Evolutionary conservation across 2,888 invertebrate genomes (phyloP).

Genomic region (Epiperipatus broadwayi): DNA sequence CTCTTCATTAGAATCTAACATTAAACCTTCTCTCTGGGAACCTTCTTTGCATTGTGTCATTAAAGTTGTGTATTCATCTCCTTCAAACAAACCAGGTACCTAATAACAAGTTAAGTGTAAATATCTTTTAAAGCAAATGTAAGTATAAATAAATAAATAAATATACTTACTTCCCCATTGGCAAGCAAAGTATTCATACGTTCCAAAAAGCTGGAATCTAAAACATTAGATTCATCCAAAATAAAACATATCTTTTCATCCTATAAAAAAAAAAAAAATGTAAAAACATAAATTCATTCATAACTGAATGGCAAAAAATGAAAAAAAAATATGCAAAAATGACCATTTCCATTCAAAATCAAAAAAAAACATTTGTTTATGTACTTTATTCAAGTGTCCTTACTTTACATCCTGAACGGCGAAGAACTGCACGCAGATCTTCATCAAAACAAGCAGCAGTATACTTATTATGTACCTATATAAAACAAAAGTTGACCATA

Average conservation of each 20-base stretch:
- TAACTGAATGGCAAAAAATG: not conserved
- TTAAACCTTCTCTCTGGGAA: conserved; percentile 86
- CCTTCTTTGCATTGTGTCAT: conserved; percentile 99
- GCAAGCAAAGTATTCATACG: conserved; percentile 96
- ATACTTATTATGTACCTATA: conserved; percentile 88
- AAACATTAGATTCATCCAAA: conserved; percentile 92
- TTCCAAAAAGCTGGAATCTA: conserved; percentile 96
- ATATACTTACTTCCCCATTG: conserved; percentile 98
- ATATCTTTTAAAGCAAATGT: not conserved
- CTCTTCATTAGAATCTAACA: conserved; percentile 96
- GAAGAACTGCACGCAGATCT: conserved; percentile 52
- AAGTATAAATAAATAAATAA: too few species aligned
- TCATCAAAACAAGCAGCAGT: conserved; percentile 97
- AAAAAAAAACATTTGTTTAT: conserved; percentile 1
- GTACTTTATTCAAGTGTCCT: conserved; percentile 33
- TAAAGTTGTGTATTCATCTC: conserved; percentile 92
- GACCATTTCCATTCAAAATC: not conserved
- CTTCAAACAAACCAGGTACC: conserved; percentile 36
- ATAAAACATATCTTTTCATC: conserved; percentile 99
- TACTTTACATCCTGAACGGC: conserved; percentile 36
- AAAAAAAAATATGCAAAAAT: too few species aligned
- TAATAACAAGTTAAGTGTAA: conserved; percentile 9
- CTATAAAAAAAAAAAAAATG: conserved; percentile 51
- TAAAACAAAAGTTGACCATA: conserved; percentile 10
- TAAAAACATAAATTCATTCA: not conserved